Evolutionary conservation across 2,888 invertebrate genomes (phyloP).

Genomic region (Machimus rusticus): DNA sequence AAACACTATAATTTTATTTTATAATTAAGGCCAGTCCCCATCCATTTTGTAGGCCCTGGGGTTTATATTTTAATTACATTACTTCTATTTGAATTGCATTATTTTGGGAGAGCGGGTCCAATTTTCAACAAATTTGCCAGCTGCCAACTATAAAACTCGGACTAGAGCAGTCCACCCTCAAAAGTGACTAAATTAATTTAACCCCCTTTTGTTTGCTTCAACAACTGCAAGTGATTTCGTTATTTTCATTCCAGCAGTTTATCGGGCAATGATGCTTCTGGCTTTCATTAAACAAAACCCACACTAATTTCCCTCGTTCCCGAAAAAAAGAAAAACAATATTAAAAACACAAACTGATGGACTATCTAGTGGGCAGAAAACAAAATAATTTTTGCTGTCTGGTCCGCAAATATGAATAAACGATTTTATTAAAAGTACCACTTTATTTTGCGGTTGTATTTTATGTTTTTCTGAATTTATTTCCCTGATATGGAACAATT

Average conservation of each 20-base stretch:
- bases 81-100: not conserved
- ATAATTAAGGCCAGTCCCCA: not conserved
- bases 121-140: not conserved
- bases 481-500: not conserved
- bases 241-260: not conserved
- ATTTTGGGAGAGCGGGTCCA: not conserved
- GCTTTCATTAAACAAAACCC: not conserved
- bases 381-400: not conserved
- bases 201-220: not conserved
- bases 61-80: not conserved
- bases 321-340: not conserved
- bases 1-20: not conserved
- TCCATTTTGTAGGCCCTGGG: not conserved
- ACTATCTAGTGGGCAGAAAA: not conserved
- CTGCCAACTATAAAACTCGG: not conserved
- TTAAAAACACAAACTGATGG: not conserved
- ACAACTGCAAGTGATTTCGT: not conserved
- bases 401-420: not conserved
- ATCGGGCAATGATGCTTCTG: not conserved
- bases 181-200: not conserved
- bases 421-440: not conserved
- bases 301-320: not conserved
- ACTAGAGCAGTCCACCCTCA: not conserved
- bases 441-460: not conserved
- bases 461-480: not conserved